Base-by-base conservation (phyloP, 1,140 invertebrate species). In the Eciton burchellii region DNA sequence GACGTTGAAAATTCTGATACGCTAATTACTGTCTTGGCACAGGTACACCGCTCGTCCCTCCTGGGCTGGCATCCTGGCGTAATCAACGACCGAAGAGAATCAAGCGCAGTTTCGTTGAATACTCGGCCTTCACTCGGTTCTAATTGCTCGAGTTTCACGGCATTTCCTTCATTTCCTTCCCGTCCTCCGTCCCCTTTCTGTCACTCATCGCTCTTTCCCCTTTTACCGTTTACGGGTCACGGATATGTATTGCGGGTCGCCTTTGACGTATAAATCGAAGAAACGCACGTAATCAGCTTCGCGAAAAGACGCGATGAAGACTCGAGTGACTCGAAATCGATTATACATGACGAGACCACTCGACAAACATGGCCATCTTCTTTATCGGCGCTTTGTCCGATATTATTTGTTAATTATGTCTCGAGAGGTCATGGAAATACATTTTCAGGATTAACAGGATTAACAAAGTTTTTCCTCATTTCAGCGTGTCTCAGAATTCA, bases 61-160 rank as follows among this genome's bases (percentile, higher is more conserved):
- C 29, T 21, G 74, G 49, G n/a, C n/a, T 29, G 43, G 74, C 12
- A n/a, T n/a, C 49, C 41, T 12, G 24, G 63, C 43, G 47, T 79
- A 79, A 79, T 79, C 74, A 79, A 70, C 63, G 74, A 79, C 74
- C 72, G 45, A 21, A 60, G 71, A 63, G 72, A 21, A 79, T 79
- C 21, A 79, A 70, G 74, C 74, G 41, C 63, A 79, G 63, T 79
- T 70, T 79, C 74, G 63, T 79, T 79, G 74, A 79, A 79, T 79
- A 79, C 63, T 70, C 63, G 63, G 74, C 49, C 63, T 79, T 68
- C 43, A 70, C 74, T 79, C 35, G 68, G 63, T 79, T 79, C 74
- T 79, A 79, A 79, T 79, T 79, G 74, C 74, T 79, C 74, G 74
- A 79, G 74, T 79, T 77, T 70, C 74, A 49, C 74, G 66, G 63